Evolutionary conservation across 2,113 vertebrate genomes (phyloP), one percentile per base, ranked within the genome.

Genomic region (Laticauda laticaudata): DNA sequence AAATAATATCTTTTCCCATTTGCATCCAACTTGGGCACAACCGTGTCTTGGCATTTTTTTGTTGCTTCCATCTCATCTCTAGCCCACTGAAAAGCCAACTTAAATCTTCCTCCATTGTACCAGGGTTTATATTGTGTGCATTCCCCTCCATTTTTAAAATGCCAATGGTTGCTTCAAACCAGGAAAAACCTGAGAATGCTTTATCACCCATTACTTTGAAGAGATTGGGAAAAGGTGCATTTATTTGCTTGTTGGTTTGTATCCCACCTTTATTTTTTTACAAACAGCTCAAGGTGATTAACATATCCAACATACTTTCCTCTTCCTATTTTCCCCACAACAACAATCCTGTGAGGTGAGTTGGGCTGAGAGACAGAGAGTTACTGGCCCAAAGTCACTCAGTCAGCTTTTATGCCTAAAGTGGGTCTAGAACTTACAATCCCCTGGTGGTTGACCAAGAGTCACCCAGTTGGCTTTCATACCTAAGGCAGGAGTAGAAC

Each of bases 401-500:
- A 57, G 26, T 29, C 26, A 3, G 26, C 10, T 64, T 64, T 64
- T 26, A 64, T 12, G 10, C 10, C 59, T 64, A 64, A 64, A 3
- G 59, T 1, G 0, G 3, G 10, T 12, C 3, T 29, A 29, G 26
- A 64, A 64, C 10, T 64, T 10, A 64, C 59, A 11, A 3, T 29
- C 59, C 12, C 59, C 59, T 12, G 59, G 26, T 29, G 59, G 29
- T 64, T 64, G 3, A 0, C 59, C 59, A 0, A 64, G 4, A 64
- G 10, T 64, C 3, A 64, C 3, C 26, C 59, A 61, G 10, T 4
- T 0, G 1, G 26, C 59, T 61, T 61, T 61, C 59, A 29, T 61
- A 2, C 26, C 10, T 61, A 11, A 29, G 59, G 24, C 0, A 0
- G 3, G 26, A 61, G 0, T 29, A 61, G 9, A 61, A 61, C 10